These are phyloP conservation scores for Diachasmimorpha longicaudata DNA, from an alignment of 1,140 invertebrate species.

Conservation along the genomic window DNA sequence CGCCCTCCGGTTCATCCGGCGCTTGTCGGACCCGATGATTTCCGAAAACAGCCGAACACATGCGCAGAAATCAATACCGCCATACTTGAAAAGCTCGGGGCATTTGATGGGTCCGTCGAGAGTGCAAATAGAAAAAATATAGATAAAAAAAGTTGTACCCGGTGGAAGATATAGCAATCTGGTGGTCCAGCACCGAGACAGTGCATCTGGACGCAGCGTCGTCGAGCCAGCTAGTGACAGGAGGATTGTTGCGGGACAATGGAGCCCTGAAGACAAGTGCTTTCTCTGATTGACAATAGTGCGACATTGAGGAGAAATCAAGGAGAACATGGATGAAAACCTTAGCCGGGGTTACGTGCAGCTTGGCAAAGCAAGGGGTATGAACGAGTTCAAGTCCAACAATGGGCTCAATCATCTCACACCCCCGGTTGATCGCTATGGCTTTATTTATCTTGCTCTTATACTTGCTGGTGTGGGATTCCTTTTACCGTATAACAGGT, in stretches of 20 bases:
- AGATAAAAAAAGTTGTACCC: background rate
- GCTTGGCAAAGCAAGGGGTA: constrained; percentile 63
- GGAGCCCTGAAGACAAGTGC: constrained; percentile 12
- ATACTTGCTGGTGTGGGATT: constrained; percentile 88
- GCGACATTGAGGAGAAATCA: background rate
- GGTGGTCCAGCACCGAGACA: background rate
- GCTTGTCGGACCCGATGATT: background rate
- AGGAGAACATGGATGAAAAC: constrained; percentile 69
- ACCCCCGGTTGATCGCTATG: constrained; percentile 77
- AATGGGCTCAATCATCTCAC: constrained; percentile 66
- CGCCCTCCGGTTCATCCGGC: too few relatives aligned
- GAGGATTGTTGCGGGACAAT: background rate
- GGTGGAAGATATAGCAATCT: background rate
- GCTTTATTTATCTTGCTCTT: constrained; percentile 80
- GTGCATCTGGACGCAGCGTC: constrained; percentile 11
- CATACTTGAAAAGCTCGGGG: constrained; percentile 49
- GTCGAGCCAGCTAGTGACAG: background rate
- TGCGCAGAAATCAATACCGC: constrained; percentile 55
- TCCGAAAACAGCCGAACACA: constrained; percentile 27
- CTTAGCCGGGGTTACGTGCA: constrained; percentile 72
- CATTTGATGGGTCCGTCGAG: constrained; percentile 29
- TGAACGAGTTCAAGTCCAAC: constrained; percentile 63
- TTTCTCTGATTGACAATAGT: constrained; percentile 21
- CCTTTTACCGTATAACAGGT: constrained; percentile 90
- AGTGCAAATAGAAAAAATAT: constrained; percentile 17